Base-by-base conservation (phyloP, 2,113 vertebrate genomes). In the Clarias macrocephalus region DNA sequence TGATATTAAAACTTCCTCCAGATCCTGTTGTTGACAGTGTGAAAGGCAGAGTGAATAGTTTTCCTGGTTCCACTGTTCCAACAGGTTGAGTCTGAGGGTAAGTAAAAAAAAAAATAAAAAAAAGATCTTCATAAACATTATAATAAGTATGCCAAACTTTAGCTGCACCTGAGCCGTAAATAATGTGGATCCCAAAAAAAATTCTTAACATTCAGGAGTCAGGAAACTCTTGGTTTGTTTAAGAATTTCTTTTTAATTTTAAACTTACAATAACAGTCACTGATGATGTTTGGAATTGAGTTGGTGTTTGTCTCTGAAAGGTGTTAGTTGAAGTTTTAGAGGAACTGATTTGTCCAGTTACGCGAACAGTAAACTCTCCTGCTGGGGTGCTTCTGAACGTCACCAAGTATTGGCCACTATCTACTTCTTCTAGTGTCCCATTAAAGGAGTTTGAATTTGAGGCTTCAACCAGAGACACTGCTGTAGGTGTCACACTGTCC, bases 221-320 rank as follows among this genome's bases (percentile, higher is more conserved):
- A 37, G 19, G 68, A 18, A 37, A 37, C 0, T 72, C 19, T 37
- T 73, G 1, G 33, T 42, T 42, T 42, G 42, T 42, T 42, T 42
- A 42, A 42, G 6, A 5, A 42, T 42, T 5, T 28, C 11, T 10
- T 28, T 21, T 37, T 21, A 13, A n/a, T 13, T 68, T 80, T 4
- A 68, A 0, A 63, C 93, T 94, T 85, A 95, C 94, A 66, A 85
- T 92, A 3, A 95, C 60, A 54, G 84, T 89, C 87, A 95, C 84
- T 76, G 37, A 89, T 21, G 94, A 93, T 77, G 92, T 86, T 86
- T 76, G 90, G 25, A 94, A 88, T 84, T 83, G 90, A 9, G 93
- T 95, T 84, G 91, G 66, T 9, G 93, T 90, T 80, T 95, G 94
- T 85, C 95, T 91, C 91, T 95, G 93, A 89, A 95, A 94, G 42